Base-by-base conservation (phyloP, 2,888 invertebrate species). In the Glaucopsyche alexis region DNA sequence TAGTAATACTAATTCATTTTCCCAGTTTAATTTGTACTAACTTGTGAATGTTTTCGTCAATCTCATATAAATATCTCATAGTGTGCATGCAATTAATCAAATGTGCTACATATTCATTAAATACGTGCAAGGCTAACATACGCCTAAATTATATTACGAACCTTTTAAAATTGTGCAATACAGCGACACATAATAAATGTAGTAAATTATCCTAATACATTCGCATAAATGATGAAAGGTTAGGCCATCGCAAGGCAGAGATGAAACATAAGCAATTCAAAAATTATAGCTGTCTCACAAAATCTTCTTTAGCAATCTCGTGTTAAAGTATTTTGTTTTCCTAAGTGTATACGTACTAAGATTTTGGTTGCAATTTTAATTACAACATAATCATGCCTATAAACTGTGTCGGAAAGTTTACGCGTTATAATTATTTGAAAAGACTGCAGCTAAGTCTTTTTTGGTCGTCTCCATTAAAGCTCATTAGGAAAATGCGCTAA, bases 121-220 rank as follows among this genome's bases (percentile, higher is more conserved):
- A 67, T 67, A 16, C 69, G 19, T 29, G 29, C 49, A 69, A 69
- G 69, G 69, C 38, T 49, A 49, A 38, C 38, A 9, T 14, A 69
- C 13, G 29, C 29, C 47, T 49, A 49, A 19, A 69, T 49, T 49
- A 69, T 47, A 67, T 29, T 29, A 60, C 45, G 16, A 47, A 67
- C 16, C 67, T 45, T 67, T 67, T 67, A 67, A 67, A 19, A 67
- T 67, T 16, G 45, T 69, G 69, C 69, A 69, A 69, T 19, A 7
- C 11, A 42, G 45, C n/a, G 19, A 19, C 29, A 47, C 11, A 49
- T 19, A 29, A 47, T 67, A 42, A 45, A 45, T 7, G 69, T 7
- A 60, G 45, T 67, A 67, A 67, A 67, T 42, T 45, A 45, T 42
- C 45, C 42, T 45, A 67, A 29, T 29, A 29, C 29, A 29, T 29